These are phyloP conservation scores for Nicator chloris DNA, from an alignment of 2,113 vertebrate genomes.

Conservation along the genomic window DNA sequence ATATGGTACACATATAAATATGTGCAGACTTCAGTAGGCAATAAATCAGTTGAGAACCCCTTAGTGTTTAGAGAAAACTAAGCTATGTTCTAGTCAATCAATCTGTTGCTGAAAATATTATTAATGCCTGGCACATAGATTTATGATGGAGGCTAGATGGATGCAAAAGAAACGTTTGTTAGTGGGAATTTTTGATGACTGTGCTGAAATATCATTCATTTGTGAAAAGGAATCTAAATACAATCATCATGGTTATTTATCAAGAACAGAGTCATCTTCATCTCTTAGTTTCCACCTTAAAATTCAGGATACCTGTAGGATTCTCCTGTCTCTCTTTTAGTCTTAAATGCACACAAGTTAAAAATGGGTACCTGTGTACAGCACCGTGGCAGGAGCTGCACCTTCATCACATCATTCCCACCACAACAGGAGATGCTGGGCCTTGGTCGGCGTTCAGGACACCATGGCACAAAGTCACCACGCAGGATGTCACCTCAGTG, in stretches of 20 bases:
- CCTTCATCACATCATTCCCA: not conserved
- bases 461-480: not conserved
- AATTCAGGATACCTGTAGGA: not conserved
- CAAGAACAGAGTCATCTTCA: not conserved
- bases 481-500: not conserved
- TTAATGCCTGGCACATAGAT: slow-evolving; percentile 23
- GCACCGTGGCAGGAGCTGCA: not conserved
- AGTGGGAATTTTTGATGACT: not conserved
- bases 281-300: not conserved
- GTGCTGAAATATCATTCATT: not conserved
- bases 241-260: not conserved
- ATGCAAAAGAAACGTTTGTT: not conserved
- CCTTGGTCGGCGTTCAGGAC: not conserved
- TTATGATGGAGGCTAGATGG: not conserved
- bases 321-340: not conserved
- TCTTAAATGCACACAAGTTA: not conserved
- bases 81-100: slow-evolving; percentile 44
- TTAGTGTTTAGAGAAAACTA: slow-evolving; percentile 28
- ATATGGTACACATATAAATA: not conserved
- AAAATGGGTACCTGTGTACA: not conserved
- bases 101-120: slow-evolving; percentile 34
- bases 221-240: not conserved
- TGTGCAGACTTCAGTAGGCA: not conserved
- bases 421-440: not conserved
- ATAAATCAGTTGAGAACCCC: slow-evolving; percentile 41